These are phyloP conservation scores for Cephus sareptanus DNA, from an alignment of 2,888 invertebrate species.

Conservation along the genomic window DNA sequence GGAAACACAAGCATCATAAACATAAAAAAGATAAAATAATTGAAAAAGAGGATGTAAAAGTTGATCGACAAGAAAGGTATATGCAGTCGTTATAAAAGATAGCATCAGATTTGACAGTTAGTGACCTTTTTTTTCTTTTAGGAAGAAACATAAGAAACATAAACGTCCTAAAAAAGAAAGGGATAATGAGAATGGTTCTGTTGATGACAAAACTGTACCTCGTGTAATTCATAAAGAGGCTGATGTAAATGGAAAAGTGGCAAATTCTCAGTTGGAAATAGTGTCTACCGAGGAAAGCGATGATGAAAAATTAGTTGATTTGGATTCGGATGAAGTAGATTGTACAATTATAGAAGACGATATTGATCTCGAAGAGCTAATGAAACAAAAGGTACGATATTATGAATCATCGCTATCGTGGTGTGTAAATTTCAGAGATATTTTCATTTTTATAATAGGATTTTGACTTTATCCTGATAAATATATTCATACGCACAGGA, in stretches of 20 bases:
- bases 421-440: neutral
- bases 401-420: neutral
- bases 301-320: conserved; percentile 61
- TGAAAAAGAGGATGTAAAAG: conserved; percentile 50
- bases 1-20: conserved; percentile 63
- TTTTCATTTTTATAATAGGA: neutral
- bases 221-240: conserved; percentile 42
- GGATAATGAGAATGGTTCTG: conserved; percentile 55
- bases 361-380: conserved; percentile 87
- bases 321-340: conserved; percentile 70
- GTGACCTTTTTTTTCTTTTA: conserved; percentile 23
- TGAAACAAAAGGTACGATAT: conserved; percentile 84
- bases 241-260: conserved; percentile 56
- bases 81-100: neutral
- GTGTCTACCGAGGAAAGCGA: conserved; percentile 61
- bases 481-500: conserved; percentile 55
- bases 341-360: conserved; percentile 85
- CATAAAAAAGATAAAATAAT: conserved; percentile 60
- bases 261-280: conserved; percentile 52
- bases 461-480: conserved; percentile 2
- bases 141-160: conserved; percentile 63
- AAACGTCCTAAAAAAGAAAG: conserved; percentile 53
- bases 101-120: conserved; percentile 2
- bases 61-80: conserved; percentile 52
- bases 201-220: conserved; percentile 45